A percentile compares a stretch with the other conserved stretches of the same genome.
These are phyloP conservation scores for Nymphicus hollandicus DNA, from an alignment of 2,113 vertebrate species.

Conservation along the genomic window DNA sequence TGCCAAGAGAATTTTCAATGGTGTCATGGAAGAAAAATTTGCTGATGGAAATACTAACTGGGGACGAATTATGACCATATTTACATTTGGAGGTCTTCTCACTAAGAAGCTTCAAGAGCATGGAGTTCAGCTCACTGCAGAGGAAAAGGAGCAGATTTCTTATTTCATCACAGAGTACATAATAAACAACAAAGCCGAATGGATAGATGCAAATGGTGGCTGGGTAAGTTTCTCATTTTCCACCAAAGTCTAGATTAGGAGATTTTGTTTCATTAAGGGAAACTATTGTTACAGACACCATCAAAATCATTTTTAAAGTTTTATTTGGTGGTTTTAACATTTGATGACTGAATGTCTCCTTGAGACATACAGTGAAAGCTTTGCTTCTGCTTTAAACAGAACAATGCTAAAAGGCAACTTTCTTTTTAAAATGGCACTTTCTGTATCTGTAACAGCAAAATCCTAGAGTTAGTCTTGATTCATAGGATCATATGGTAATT, in stretches of 20 bases:
- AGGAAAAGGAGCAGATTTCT: conserved; percentile 57
- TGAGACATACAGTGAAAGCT: background rate
- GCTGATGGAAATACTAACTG: conserved; percentile 76
- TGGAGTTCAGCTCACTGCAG: conserved; percentile 6
- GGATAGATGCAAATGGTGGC: conserved; percentile 74
- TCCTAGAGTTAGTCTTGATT: background rate
- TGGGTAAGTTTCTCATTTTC: conserved; percentile 69
- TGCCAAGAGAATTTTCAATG: conserved; percentile 63
- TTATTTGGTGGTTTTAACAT: conserved; percentile 4
- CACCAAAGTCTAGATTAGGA: background rate
- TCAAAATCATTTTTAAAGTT: background rate
- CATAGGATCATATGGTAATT: background rate
- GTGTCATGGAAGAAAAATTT: conserved; percentile 74
- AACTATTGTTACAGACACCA: background rate
- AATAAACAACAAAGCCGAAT: conserved; percentile 56
- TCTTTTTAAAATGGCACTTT: background rate
- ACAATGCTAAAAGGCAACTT: background rate
- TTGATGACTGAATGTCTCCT: background rate
- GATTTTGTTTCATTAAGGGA: background rate
- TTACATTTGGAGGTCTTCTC: conserved; percentile 72
- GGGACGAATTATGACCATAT: conserved; percentile 77
- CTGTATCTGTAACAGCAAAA: background rate
- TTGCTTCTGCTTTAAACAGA: background rate
- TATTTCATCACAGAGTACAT: conserved; percentile 75
- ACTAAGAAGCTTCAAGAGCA: conserved; percentile 65